Conservation (phyloP, 1,140 invertebrate genomes). For the Cardiocondyla obscurior region DNA sequence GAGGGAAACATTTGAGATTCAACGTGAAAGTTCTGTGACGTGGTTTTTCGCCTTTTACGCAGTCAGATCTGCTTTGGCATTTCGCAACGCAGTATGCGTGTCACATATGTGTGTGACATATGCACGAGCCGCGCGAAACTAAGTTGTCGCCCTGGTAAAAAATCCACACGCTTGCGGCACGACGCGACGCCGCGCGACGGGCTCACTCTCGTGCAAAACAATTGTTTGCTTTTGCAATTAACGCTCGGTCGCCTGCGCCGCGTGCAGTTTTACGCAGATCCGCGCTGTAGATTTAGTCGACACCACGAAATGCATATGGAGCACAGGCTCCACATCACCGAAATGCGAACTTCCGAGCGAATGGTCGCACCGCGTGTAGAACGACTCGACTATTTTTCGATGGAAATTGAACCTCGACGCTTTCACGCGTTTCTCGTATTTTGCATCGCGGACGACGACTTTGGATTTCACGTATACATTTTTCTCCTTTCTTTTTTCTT, state of each 20-base stretch:
- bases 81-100: neutral
- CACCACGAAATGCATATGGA: constrained; percentile 36
- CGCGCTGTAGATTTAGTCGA: constrained; percentile 4
- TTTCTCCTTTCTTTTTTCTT: too few relatives aligned
- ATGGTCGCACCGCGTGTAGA: neutral
- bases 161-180: constrained; percentile 2
- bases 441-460: constrained; percentile 1
- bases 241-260: constrained; percentile 39
- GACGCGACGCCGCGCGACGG: neutral
- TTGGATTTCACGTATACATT: neutral
- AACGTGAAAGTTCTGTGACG: constrained; percentile 39
- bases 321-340: neutral
- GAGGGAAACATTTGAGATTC: neutral
- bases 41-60: constrained; percentile 41
- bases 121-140: constrained; percentile 46
- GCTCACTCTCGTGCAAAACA: constrained; percentile 28
- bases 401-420: constrained; percentile 28
- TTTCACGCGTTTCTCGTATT: constrained; percentile 35
- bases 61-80: constrained; percentile 12
- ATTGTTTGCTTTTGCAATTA: constrained; percentile 53
- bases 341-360: constrained; percentile 4
- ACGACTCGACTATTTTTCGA: constrained; percentile 38
- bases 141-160: constrained; percentile 43
- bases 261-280: constrained; percentile 43
- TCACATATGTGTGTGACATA: constrained; percentile 5